Evolutionary conservation across 2,888 invertebrate genomes (phyloP), one percentile per base, ranked within the genome.

Genomic region (Chirona hameri): DNA sequence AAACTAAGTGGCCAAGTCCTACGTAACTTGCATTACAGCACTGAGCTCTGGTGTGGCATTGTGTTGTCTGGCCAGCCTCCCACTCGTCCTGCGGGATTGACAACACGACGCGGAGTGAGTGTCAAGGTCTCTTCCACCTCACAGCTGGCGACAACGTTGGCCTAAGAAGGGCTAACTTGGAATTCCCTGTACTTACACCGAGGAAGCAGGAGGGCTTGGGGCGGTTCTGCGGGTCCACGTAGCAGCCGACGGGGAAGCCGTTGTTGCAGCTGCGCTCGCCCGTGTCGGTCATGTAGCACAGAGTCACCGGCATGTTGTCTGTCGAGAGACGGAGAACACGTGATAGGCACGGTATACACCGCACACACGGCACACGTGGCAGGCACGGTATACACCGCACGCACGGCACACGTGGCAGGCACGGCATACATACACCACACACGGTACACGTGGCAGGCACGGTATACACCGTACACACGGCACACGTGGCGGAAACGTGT

Each of bases 271-370:
- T 72, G 52, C 72, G 82, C 48, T 84, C 84, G 18, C 84, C 84
- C 2, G 15, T n/a, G 48, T 83, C 83, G 14, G 85, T 85, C 31
- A 89, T 89, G 88, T 96, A 97, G 88, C 99, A 99, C 94, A 96
- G 98, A 0, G 99, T 98, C 1, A 99, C 95, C 0, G 99, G 99
- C 98, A 99, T 98, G 88, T 99, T 99, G 89, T 99, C 99, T 88
- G 90, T 85, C n/a, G n/a, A 86, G 91, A 83, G 83, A 18, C 27
- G 1, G 81, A 9, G 46, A 81, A 7, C 27, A 7, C 15, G 65
- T 39, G 39, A 27, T 65, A n/a, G 27, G 65, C 14, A 27, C 21
- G 24, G 60, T 9, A 60, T 24, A 60, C 39, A 39, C 39, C 39
- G 39, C 39, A 39, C 39, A 7, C 55, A 55, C 2, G 7, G 55